phyloP scores from a whole-genome alignment of 2,113 vertebrate genomes.

The Bufo gargarizans region DNA sequence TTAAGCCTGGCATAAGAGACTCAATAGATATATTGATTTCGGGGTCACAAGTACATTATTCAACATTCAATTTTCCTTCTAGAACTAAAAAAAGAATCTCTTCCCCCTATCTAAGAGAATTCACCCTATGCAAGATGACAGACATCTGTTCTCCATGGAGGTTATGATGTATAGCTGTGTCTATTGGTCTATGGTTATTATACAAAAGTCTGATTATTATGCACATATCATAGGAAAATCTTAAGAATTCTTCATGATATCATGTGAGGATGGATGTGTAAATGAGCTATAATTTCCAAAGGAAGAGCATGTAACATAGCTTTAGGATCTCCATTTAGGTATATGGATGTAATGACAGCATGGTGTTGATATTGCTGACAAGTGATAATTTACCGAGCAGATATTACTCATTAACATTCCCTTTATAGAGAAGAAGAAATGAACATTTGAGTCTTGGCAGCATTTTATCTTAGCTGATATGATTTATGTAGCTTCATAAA shows the following conservation, averaged over 20 bases:
- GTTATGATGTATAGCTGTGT: background rate
- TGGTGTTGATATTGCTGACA: constrained; percentile 50
- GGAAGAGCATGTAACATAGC: constrained; percentile 3
- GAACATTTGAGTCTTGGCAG: constrained; percentile 58
- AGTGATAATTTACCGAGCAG: constrained; percentile 29
- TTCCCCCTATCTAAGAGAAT: background rate
- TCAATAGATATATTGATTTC: background rate
- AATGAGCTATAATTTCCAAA: constrained; percentile 5
- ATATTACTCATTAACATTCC: constrained; percentile 58
- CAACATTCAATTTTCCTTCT: background rate
- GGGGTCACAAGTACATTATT: background rate
- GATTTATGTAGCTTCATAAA: constrained; percentile 61
- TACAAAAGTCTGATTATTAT: background rate
- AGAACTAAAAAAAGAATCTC: background rate
- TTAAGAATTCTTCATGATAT: background rate
- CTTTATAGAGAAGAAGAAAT: constrained; percentile 57
- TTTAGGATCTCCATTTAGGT: constrained; percentile 52
- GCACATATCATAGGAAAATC: background rate
- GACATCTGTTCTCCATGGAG: background rate
- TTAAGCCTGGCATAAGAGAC: background rate
- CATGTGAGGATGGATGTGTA: constrained; percentile 27
- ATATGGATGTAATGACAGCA: constrained; percentile 56
- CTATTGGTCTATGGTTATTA: background rate
- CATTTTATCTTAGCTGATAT: constrained; percentile 57
- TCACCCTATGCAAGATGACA: background rate